phyloP scores from a whole-genome alignment of 1,140 invertebrate species.

The Lepidurus arcticus region DNA sequence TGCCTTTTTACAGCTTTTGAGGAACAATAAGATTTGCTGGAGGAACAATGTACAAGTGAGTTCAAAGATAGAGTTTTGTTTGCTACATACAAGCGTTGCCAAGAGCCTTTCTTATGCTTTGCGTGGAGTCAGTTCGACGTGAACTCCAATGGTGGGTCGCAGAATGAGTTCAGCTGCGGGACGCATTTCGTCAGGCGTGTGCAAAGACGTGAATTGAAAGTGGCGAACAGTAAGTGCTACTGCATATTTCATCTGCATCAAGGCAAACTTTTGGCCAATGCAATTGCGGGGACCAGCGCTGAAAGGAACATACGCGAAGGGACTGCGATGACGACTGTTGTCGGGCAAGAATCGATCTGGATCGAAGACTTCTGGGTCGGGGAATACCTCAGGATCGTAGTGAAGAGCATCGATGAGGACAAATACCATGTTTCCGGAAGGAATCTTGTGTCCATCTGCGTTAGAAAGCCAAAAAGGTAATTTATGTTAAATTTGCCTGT shows the following conservation, averaged over 20 bases:
- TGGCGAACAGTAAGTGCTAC: neutral
- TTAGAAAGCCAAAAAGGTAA: neutral
- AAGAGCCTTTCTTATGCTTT: neutral
- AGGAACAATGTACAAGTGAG: constrained; percentile 5
- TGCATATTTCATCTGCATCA: constrained; percentile 10
- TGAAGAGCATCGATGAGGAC: constrained; percentile 42
- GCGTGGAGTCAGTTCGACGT: neutral
- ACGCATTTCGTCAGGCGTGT: neutral
- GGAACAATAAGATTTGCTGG: neutral
- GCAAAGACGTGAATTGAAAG: neutral
- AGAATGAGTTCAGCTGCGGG: neutral
- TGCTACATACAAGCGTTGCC: neutral
- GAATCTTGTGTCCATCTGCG: constrained; percentile 36
- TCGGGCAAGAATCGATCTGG: constrained; percentile 53
- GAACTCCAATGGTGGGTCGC: constrained; percentile 13
- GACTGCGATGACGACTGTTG: constrained; percentile 41
- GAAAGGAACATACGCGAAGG: constrained; percentile 51
- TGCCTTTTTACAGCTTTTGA: neutral
- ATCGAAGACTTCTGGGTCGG: constrained; percentile 53
- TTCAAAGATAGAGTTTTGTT: neutral
- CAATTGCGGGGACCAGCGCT: constrained; percentile 54
- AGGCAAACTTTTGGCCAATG: constrained; percentile 47
- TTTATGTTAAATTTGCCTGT: neutral
- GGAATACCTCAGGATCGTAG: constrained; percentile 58
- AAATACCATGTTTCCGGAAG: constrained; percentile 35